Percentiles rank a stretch among this genome's conserved stretches.
phyloP scores from a whole-genome alignment of 2,888 invertebrate genomes.

The Pecten maximus region DNA sequence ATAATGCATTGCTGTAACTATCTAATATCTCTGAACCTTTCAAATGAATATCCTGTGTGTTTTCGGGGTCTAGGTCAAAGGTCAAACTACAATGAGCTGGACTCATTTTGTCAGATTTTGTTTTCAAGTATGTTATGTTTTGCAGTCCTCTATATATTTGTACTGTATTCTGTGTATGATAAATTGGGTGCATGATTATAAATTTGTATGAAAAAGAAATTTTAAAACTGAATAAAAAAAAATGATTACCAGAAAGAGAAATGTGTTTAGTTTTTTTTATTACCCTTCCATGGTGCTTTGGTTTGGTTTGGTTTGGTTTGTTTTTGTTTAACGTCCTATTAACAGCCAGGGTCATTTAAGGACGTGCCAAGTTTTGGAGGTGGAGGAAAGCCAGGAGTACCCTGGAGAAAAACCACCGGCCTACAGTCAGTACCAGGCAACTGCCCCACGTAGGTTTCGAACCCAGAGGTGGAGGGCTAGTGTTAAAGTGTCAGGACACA shows the following conservation, averaged over 20 bases:
- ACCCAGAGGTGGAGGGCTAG: no score
- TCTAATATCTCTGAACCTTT: background rate
- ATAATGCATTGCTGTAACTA: background rate
- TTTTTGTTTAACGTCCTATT: no score
- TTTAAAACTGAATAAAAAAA: constrained; percentile 8
- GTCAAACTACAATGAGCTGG: background rate
- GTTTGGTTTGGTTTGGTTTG: no score
- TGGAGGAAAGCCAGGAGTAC: no score
- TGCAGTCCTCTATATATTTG: background rate
- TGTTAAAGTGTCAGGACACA: no score
- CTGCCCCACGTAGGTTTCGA: no score
- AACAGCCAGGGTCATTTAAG: no score
- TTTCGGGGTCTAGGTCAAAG: background rate
- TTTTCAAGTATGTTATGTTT: background rate
- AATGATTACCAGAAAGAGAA: background rate
- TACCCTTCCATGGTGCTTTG: no score
- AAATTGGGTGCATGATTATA: background rate
- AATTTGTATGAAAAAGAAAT: constrained; percentile 18
- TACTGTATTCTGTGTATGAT: constrained; percentile 8
- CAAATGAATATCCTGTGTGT: background rate
- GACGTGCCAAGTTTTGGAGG: no score
- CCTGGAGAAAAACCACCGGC: no score
- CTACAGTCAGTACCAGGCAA: no score
- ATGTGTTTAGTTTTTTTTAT: background rate
- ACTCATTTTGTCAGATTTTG: background rate